These are phyloP conservation scores for Lasioglossum calceatum DNA, from an alignment of 2,888 invertebrate species.

Conservation along the genomic window DNA sequence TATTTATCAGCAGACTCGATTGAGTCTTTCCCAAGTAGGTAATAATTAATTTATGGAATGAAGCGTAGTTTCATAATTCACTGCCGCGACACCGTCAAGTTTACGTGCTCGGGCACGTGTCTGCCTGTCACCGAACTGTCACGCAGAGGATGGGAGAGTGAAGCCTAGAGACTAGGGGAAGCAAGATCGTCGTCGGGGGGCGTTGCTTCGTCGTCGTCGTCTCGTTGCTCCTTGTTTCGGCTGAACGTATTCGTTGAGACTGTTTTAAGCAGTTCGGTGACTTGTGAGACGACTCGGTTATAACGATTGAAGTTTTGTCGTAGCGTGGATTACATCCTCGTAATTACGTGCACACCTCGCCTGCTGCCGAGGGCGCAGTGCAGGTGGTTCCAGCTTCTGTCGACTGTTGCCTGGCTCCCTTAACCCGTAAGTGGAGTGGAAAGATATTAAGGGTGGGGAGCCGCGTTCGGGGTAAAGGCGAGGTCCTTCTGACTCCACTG, in stretches of 20 bases:
- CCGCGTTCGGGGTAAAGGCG: not conserved
- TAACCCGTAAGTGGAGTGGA: constrained; percentile 45
- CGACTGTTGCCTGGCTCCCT: constrained; percentile 48
- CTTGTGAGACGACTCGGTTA: constrained; percentile 76
- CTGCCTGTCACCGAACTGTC: constrained; percentile 55
- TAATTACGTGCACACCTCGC: constrained; percentile 69
- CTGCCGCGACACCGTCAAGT: constrained; percentile 59
- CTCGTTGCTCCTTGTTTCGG: constrained; percentile 18
- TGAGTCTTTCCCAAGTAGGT: constrained; percentile 37
- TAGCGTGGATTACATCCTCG: constrained; percentile 70
- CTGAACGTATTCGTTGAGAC: constrained; percentile 61
- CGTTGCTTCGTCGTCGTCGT: not conserved
- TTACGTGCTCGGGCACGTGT: constrained; percentile 61
- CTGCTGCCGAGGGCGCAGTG: constrained; percentile 3
- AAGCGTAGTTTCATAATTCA: constrained; percentile 64
- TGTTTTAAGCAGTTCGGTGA: constrained; percentile 66
- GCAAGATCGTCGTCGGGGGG: not conserved
- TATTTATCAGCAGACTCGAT: constrained; percentile 36
- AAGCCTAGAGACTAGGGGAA: constrained; percentile 5
- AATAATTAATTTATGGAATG: constrained; percentile 65
- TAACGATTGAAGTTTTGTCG: constrained; percentile 79
- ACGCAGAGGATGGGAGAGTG: constrained; percentile 35
- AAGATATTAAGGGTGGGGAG: constrained; percentile 38
- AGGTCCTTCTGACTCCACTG: constrained; percentile 57
- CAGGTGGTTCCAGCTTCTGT: constrained; percentile 29